phyloP scores from a whole-genome alignment of 1,140 invertebrate species.

The Drosophila simulans region DNA sequence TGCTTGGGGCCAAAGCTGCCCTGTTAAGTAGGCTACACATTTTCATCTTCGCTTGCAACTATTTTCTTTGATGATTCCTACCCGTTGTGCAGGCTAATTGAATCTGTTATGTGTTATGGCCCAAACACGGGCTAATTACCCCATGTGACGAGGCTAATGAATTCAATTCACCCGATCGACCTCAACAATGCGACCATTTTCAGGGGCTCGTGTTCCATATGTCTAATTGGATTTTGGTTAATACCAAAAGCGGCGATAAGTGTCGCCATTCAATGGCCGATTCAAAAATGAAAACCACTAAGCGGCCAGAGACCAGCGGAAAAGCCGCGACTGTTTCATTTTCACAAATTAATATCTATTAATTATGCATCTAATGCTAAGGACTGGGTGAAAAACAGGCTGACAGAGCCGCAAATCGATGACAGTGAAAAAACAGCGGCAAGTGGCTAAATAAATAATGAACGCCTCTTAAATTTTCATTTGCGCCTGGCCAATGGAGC shows the following conservation, averaged over 20 bases:
- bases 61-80: constrained; percentile 27
- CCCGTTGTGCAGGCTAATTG: constrained; percentile 1
- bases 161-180: not conserved
- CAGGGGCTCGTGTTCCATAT: not conserved
- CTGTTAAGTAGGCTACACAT: constrained; percentile 1
- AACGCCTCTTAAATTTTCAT: constrained; percentile 76
- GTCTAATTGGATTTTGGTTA: constrained; percentile 49
- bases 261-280: constrained; percentile 3
- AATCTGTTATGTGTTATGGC: constrained; percentile 1
- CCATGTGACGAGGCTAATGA: constrained; percentile 14
- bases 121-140: not conserved
- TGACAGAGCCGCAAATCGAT: constrained; percentile 31
- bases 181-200: constrained; percentile 24
- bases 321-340: constrained; percentile 55
- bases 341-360: constrained; percentile 48
- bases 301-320: constrained; percentile 20
- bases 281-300: constrained; percentile 21
- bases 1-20: constrained; percentile 12
- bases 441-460: constrained; percentile 64
- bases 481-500: constrained; percentile 32
- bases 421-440: constrained; percentile 20
- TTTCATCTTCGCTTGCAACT: not conserved
- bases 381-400: not conserved
- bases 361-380: constrained; percentile 35
- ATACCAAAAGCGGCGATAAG: constrained; percentile 10